These are phyloP conservation scores for Callyntrura sp. DNA, from an alignment of 2,888 invertebrate genomes.

Conservation along the genomic window DNA sequence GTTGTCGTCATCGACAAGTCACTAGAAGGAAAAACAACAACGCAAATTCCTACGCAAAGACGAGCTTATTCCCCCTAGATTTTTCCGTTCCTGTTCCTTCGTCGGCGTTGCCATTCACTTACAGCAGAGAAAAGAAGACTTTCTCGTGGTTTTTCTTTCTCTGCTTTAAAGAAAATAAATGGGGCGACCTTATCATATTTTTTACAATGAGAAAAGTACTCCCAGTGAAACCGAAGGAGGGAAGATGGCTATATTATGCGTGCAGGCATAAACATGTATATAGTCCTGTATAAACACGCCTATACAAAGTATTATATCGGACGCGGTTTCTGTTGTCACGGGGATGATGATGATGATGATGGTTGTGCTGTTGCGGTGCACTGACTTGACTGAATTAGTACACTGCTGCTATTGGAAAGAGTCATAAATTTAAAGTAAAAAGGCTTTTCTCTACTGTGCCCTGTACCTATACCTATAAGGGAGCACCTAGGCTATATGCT, in stretches of 20 bases:
- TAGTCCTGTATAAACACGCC: no score
- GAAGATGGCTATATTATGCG: background rate
- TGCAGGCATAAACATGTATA: conserved; percentile 16
- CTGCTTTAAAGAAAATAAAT: conserved; percentile 40
- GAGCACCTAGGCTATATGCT: no score
- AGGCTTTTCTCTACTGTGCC: background rate
- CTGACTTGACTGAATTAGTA: conserved; percentile 78
- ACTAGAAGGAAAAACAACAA: conserved; percentile 11
- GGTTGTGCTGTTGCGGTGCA: background rate
- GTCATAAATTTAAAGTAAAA: background rate
- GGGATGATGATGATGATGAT: conserved; percentile 26
- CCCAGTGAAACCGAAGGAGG: background rate
- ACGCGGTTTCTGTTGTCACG: conserved; percentile 24
- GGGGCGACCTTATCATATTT: conserved; percentile 57
- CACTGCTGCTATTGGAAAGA: conserved; percentile 16
- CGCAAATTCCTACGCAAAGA: background rate
- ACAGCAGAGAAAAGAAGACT: conserved; percentile 12
- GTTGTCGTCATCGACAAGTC: conserved; percentile 35
- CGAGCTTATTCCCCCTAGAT: background rate
- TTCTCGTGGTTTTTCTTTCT: conserved; percentile 54
- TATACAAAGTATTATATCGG: no score
- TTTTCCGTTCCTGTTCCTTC: background rate
- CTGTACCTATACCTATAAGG: background rate
- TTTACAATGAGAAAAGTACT: conserved; percentile 25
- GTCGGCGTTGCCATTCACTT: background rate